Conservation (phyloP, 2,113 vertebrate species). For the Hippocampus zosterae region DNA sequence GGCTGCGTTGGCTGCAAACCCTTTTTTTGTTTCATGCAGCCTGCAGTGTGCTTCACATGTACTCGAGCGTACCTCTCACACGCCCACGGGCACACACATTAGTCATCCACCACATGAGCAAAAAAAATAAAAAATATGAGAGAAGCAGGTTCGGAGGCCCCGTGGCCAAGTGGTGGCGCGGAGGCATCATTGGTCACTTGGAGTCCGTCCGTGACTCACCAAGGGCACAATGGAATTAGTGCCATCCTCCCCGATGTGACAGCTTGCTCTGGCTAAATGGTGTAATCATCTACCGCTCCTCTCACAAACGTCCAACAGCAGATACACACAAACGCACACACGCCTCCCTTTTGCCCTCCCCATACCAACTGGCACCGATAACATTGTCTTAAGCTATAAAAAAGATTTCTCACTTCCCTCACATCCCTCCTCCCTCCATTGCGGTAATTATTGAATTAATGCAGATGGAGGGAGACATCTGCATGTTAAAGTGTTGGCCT, state of each 20-base stretch:
- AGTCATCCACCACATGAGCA: neutral
- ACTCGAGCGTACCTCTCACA: neutral
- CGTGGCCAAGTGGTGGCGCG: conserved; percentile 50
- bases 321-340: conserved; percentile 15
- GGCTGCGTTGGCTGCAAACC: too few species aligned
- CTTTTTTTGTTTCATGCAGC: neutral
- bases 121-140: conserved; percentile 3
- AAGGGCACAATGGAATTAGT: conserved; percentile 73
- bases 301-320: conserved; percentile 49
- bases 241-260: conserved; percentile 71
- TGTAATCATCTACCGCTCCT: conserved; percentile 72
- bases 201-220: conserved; percentile 64
- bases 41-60: neutral
- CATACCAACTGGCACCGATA: conserved; percentile 72
- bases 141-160: conserved; percentile 21
- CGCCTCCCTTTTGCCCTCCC: conserved; percentile 40
- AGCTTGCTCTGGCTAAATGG: conserved; percentile 76
- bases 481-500: conserved; percentile 76
- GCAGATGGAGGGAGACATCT: conserved; percentile 76
- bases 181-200: conserved; percentile 61
- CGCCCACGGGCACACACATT: conserved; percentile 4
- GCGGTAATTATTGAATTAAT: conserved; percentile 79
- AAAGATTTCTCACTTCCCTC: conserved; percentile 43
- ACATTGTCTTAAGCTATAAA: conserved; percentile 79
- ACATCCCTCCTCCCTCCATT: conserved; percentile 64